Conservation (phyloP, 2,113 vertebrate species). For the Tachysurus vachellii region DNA sequence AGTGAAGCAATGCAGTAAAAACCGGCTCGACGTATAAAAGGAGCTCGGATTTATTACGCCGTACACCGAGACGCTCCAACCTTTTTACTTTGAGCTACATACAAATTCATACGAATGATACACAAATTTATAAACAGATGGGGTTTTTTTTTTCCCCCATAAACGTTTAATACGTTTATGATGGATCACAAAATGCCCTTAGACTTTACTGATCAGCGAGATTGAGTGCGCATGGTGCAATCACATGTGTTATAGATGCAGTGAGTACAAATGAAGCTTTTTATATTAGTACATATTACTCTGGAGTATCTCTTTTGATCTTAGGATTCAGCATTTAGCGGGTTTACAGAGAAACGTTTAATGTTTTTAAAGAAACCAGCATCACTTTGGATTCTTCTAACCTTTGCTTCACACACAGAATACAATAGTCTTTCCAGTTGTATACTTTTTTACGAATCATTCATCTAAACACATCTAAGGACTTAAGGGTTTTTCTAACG, state of each 20-base stretch:
- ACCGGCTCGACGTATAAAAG: not conserved
- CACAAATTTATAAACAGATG: not conserved
- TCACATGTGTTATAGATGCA: no score
- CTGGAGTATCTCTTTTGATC: not conserved
- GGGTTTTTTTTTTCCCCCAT: not conserved
- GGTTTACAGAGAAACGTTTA: not conserved
- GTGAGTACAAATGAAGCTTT: not conserved
- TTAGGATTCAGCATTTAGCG: not conserved
- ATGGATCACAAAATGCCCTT: not conserved
- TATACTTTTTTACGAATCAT: no score
- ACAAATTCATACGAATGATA: not conserved
- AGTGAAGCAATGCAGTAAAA: not conserved
- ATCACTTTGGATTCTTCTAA: not conserved
- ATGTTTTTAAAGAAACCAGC: not conserved
- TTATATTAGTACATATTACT: no score
- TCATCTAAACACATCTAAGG: no score
- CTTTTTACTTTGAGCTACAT: not conserved
- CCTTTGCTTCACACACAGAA: not conserved
- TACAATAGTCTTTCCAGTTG: not conserved
- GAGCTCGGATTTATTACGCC: not conserved
- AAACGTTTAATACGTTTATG: not conserved
- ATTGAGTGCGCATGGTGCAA: not conserved
- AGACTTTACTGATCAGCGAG: not conserved
- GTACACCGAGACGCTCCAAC: not conserved
- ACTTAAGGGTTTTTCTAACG: no score